A percentile compares a stretch with the other conserved stretches of the same genome.
These are phyloP conservation scores for Drosophila bocki DNA, from an alignment of 1,140 invertebrate genomes.

Conservation along the genomic window DNA sequence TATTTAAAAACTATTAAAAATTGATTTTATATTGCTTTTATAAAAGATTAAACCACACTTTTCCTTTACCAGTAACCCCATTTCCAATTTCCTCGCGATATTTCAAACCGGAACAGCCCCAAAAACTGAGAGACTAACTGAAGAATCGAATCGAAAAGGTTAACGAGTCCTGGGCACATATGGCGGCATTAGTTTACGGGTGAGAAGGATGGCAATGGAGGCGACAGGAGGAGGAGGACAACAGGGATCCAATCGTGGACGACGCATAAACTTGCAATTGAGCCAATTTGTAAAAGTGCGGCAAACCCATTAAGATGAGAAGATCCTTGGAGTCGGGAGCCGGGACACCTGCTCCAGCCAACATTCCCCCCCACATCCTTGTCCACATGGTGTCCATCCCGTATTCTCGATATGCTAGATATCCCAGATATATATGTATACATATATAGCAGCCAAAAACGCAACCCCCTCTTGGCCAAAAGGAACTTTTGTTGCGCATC, in stretches of 20 bases:
- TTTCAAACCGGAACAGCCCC: conserved; percentile 26
- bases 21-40: too few relatives aligned
- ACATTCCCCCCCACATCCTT: neutral
- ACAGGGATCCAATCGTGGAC: conserved; percentile 37
- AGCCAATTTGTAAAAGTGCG: conserved; percentile 83
- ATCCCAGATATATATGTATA: neutral
- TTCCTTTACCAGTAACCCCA: neutral
- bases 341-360: conserved; percentile 44
- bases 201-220: neutral
- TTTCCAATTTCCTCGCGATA: neutral
- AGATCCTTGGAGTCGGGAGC: conserved; percentile 22
- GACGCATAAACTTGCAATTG: conserved; percentile 81
- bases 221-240: neutral
- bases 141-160: conserved; percentile 73
- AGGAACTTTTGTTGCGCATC: conserved; percentile 45
- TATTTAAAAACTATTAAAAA: too few relatives aligned
- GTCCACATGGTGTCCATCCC: conserved; percentile 12
- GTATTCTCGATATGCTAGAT: conserved; percentile 17
- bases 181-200: conserved; percentile 72
- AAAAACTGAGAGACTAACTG: conserved; percentile 20
- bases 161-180: conserved; percentile 79
- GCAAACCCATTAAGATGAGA: conserved; percentile 75
- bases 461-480: conserved; percentile 7
- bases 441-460: neutral
- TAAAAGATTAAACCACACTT: neutral